Evolutionary conservation across 2,797 vertebrate genomes (phyloP), one percentile per base, ranked within the genome.

Genomic region (Ctenopoma kingsleyae): DNA sequence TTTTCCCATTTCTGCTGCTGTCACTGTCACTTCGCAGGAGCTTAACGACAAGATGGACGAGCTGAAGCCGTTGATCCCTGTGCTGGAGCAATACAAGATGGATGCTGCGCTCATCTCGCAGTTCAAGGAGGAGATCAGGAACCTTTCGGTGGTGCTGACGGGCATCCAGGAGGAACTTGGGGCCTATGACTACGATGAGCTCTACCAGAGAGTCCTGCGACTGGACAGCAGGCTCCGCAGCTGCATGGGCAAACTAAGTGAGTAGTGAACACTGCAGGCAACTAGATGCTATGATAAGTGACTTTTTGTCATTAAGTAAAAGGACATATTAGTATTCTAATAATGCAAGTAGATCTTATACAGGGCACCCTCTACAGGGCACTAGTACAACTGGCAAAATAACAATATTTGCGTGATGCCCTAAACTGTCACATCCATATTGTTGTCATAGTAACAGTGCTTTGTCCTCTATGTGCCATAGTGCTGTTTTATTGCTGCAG

Each of bases 221-320:
- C 91, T 99, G 80, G 98, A 99, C 91, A 96, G 84, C 80, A 93
- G 97, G 58, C 97, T 99, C 25, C 95, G 96, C 54, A 96, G 95
- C 90, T 99, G 98, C 89, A 98, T 99, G 98, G 98, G 97, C 82
- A 99, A 99, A 89, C 96, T 99, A 23, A 99, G 98, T 99, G 90
- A 96, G 96, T 96, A 8, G 16, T 41, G 8, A 54, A 70, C 16
- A 7, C 32, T n/a, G 23, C 44, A 32, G 8, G 17, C n/a, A 15
- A 13, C 20, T 13, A 20, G n/a, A 7, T 19, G 6, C 10, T 27
- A 22, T 1, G 8, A 50, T 32, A 27, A 52, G n/a, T 63, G 48
- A 27, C 4, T 16, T 23, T 25, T 55, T 10, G 10, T 15, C 49
- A 40, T 62, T n/a, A 15, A 48, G 44, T 60, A 36, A 62, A 38